phyloP scores from a whole-genome alignment of 2,113 vertebrate species.

The Leptodactylus fuscus region DNA sequence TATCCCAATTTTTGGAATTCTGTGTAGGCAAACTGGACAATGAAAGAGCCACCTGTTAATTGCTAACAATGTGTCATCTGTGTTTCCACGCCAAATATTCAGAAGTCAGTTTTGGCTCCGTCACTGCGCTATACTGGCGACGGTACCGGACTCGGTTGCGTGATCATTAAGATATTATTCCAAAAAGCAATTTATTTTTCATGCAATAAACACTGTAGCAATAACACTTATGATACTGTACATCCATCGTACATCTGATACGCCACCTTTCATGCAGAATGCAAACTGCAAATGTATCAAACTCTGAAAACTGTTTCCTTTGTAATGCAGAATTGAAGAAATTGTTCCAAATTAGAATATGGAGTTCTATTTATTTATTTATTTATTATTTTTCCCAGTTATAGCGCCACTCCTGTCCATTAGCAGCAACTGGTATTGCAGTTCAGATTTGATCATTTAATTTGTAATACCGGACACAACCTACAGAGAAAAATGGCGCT shows the following conservation, averaged over 20 bases:
- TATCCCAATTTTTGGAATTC: slow-evolving; percentile 74
- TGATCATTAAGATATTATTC: slow-evolving; percentile 80
- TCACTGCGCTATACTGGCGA: slow-evolving; percentile 77
- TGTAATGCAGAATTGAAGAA: neutral
- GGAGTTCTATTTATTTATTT: too few species aligned
- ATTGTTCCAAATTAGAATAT: neutral
- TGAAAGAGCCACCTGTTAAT: slow-evolving; percentile 85
- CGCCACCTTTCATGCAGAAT: neutral
- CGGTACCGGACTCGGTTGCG: slow-evolving; percentile 71
- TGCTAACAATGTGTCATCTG: slow-evolving; percentile 81
- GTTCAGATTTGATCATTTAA: too few species aligned
- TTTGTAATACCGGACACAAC: too few species aligned
- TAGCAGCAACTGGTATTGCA: too few species aligned
- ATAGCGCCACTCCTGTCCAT: too few species aligned
- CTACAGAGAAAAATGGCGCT: too few species aligned
- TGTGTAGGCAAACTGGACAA: slow-evolving; percentile 80
- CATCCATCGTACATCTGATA: slow-evolving; percentile 17
- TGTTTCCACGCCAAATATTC: slow-evolving; percentile 76
- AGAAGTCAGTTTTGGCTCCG: slow-evolving; percentile 82
- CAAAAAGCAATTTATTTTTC: slow-evolving; percentile 74
- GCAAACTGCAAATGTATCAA: neutral
- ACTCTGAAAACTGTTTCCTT: neutral
- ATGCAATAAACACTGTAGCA: slow-evolving; percentile 9
- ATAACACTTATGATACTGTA: slow-evolving; percentile 8
- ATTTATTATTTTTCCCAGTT: too few species aligned